Evolutionary conservation across 2,888 invertebrate species (phyloP), one percentile per base, ranked within the genome.

Genomic region (Ommatoiulus sabulosus): DNA sequence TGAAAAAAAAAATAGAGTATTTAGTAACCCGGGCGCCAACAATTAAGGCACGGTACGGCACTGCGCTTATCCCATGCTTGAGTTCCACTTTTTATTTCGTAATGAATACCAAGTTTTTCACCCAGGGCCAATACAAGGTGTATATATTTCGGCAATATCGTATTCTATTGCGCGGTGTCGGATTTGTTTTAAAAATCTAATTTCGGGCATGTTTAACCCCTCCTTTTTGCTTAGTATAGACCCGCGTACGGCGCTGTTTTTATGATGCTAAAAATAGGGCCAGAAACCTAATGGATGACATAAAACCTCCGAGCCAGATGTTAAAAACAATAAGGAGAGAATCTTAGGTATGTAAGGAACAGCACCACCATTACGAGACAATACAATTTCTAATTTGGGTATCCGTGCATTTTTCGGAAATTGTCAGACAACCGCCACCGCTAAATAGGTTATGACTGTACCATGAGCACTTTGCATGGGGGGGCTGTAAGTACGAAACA

Each of bases 321-420:
- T 86, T 86, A 44, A 44, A 86, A 86, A 86, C 86, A 86, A 86
- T 86, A 86, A 86, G 86, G n/a, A 46, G 48, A 86, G 86, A 86
- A 86, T 86, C 46, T 86, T 86, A 86, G 48, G 86, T 48, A 86
- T 86, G 86, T 86, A 86, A 86, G 86, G 86, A 86, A 86, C 86
- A 86, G 86, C 46, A 86, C 48, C 86, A 86, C 86, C 44, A 86
- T 86, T 86, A 46, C 86, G 86, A 86, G 86, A 86, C 86, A 86
- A 86, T 86, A 48, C 86, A 46, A 48, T 86, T 86, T 86, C 86
- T 86, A 86, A 86, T 86, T 86, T 44, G 86, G 86, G 86, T 86
- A 80, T 80, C 80, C 80, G 24, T 35, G 80, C 80, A 80, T 80
- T 80, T 80, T 80, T 80, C 80, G 80, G 80, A 80, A 80, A 80